Base-by-base conservation (phyloP, 2,888 invertebrate species). In the Aphidius colemani region DNA sequence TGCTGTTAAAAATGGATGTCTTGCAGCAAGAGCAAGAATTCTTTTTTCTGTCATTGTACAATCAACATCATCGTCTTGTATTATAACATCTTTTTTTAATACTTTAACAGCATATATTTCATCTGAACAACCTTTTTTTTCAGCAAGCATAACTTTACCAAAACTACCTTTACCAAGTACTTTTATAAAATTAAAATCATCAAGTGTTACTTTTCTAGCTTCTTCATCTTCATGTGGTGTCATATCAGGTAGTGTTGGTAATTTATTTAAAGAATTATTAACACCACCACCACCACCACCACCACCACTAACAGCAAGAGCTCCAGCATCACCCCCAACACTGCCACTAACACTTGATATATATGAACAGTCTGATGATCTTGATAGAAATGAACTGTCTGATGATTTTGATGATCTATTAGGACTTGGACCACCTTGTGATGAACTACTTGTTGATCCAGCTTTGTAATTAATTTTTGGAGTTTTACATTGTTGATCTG, bases 1-100 rank as follows among this genome's bases (percentile, higher is more conserved):
- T 75, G 97, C 97, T 69, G 98, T 98, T 69, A 98, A 89, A 86
- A 98, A 98, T 63, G 98, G 98, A 86, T 98, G 98, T 70, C 92
- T 93, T 68, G 98, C 98, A n/a, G 98, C 96, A 78, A 98, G 86
- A 60, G 96, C 95, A 76, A 98, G 87, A 82, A 98, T 98, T 78
- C 98, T 88, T 81, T 98, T 97, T 85, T 98, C 98, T 67, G 97
- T 97, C 91, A 98, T 96, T 63, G 98, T 98, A 84, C 98, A 98
- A 84, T 98, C 98, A 64, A 98, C 98, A 85, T 98, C 98, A 83
- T 99, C 98, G 84, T 98, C 98, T 85, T 98, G 97, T 77, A 98
- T 92, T 72, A 98, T 98, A 49, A 95, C 95, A 85, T 97, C 96
- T 84, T 98, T 99, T 86, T 97, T 97, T 78, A 98, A 86, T 73